These are phyloP conservation scores for Hartigia nigra DNA, from an alignment of 2,888 invertebrate genomes.

Conservation along the genomic window DNA sequence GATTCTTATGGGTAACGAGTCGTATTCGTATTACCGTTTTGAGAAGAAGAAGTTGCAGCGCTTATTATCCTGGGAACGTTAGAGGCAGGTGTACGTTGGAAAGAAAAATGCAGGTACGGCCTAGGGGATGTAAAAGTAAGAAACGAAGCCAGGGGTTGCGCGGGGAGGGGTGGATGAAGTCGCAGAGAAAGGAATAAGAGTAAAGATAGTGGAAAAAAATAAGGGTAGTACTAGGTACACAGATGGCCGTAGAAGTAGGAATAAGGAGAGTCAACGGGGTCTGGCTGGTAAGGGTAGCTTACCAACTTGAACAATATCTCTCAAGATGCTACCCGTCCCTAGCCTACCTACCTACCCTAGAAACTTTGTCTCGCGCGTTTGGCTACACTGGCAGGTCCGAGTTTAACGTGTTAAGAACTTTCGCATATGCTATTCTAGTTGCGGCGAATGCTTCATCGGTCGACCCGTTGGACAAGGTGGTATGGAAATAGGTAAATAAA, in stretches of 20 bases:
- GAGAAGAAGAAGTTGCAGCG: neutral
- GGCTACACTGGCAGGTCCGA: constrained; percentile 27
- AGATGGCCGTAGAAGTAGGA: constrained; percentile 3
- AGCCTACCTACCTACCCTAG: constrained; percentile 43
- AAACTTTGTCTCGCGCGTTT: constrained; percentile 34
- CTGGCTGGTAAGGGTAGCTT: constrained; percentile 21
- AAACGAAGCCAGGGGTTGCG: no score
- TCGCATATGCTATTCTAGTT: constrained; percentile 32
- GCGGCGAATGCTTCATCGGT: neutral
- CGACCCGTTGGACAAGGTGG: neutral
- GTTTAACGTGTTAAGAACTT: constrained; percentile 39
- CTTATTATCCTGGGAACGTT: neutral
- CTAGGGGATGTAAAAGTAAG: neutral
- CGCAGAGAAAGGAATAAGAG: neutral
- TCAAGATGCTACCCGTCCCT: constrained; percentile 42
- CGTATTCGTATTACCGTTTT: neutral
- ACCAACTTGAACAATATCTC: constrained; percentile 51
- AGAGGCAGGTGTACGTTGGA: neutral
- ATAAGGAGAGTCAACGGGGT: constrained; percentile 26
- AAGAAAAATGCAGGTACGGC: neutral
- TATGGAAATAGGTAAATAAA: neutral
- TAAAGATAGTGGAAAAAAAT: constrained; percentile 24
- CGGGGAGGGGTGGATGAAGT: neutral
- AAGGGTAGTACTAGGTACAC: constrained; percentile 18
- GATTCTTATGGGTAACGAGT: neutral